Percentiles rank a stretch among this genome's conserved stretches.
phyloP scores from a whole-genome alignment of 1,140 invertebrate genomes.

The Centruroides sculpturatus region DNA sequence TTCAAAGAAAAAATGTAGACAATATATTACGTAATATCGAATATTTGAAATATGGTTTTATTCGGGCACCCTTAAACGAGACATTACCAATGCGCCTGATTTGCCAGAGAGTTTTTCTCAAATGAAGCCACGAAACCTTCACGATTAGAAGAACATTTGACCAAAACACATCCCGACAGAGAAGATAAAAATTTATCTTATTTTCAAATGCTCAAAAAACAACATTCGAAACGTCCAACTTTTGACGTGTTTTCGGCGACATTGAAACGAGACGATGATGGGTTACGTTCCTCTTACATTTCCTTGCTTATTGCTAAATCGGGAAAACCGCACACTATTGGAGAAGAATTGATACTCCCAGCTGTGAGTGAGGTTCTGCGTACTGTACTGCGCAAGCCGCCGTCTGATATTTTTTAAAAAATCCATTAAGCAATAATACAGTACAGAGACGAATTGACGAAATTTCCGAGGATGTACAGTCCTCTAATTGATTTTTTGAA shows the following conservation, averaged over 20 bases:
- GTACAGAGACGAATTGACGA: constrained; percentile 9
- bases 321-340: constrained; percentile 14
- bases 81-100: constrained; percentile 2
- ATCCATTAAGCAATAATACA: constrained; percentile 13
- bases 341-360: constrained; percentile 13
- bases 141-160: constrained; percentile 5
- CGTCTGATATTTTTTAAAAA: constrained; percentile 3
- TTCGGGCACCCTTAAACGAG: background rate
- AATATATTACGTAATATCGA: constrained; percentile 5
- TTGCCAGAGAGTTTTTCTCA: constrained; percentile 4
- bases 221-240: background rate
- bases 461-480: constrained; percentile 4
- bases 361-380: constrained; percentile 4
- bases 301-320: constrained; percentile 14
- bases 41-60: constrained; percentile 9
- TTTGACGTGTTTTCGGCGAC: background rate
- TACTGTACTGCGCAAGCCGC: constrained; percentile 4
- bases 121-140: constrained; percentile 11
- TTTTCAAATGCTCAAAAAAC: constrained; percentile 1
- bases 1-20: constrained; percentile 3
- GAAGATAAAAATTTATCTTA: constrained; percentile 5
- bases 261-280: constrained; percentile 13
- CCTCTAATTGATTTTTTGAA: constrained; percentile 5
- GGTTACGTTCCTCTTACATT: constrained; percentile 14
- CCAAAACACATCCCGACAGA: constrained; percentile 3